Base-by-base conservation (phyloP, 2,797 vertebrate species). In the Gephyroberyx darwinii region DNA sequence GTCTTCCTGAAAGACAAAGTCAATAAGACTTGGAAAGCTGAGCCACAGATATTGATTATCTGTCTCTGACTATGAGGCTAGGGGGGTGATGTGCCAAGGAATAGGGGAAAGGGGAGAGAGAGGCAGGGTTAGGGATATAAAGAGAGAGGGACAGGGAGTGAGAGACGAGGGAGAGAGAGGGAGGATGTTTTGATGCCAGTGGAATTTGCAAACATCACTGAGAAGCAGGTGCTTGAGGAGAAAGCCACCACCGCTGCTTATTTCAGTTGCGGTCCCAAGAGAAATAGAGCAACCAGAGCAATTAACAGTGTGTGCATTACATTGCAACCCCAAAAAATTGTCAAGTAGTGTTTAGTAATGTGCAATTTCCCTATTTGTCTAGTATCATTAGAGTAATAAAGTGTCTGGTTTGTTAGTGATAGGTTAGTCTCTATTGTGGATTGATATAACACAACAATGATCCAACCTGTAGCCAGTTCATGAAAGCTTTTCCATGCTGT, bases 1-100 rank as follows among this genome's bases (percentile, higher is more conserved):
- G 94, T 95, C 93, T 95, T 96, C 90, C 92, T 75, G 88, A 95
- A 89, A 95, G 92, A 93, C 84, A 66, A 91, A 95, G 94, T 97
- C 95, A 89, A 97, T 96, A 96, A 90, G 87, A 90, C 85, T 88
- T 86, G 91, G 91, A 81, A 93, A 89, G 88, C 91, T 68, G 89
- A 93, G 92, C 92, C 90, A 71, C 71, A 59, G 64, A 66, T 92
- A 98, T 98, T 65, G 95, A 97, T 97, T 96, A 94, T 59, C 92
- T 95, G 95, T 95, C 95, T 91, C 74, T 74, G 76, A 84, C 91
- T 93, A 94, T 95, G 93, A 95, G 85, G 87, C 26, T 79, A 77
- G 58, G 65, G 69, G 76, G 62, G 60, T 62, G 81, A 84, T 79
- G 78, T 54, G 61, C 76, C 47, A 17, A 70, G 69, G 59, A 56